phyloP scores from a whole-genome alignment of 2,888 invertebrate species.

The Trilocha varians region DNA sequence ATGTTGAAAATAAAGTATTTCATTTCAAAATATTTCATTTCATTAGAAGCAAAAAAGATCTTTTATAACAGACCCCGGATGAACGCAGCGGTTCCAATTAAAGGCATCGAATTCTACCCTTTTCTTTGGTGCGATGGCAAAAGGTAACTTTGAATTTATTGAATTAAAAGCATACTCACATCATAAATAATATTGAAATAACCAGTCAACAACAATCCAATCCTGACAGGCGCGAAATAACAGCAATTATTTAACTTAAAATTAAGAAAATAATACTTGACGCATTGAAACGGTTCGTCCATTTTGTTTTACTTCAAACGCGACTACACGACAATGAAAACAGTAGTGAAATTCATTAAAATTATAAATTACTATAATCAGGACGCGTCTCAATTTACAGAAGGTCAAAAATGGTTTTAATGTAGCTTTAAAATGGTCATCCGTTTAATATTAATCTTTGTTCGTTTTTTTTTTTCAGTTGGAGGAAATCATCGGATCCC shows the following conservation, averaged over 20 bases:
- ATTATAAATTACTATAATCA: conserved; percentile 34
- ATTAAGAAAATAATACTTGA: conserved; percentile 29
- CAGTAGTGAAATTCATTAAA: conserved; percentile 1
- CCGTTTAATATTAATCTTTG: neutral
- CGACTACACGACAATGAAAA: conserved; percentile 7
- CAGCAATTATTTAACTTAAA: conserved; percentile 44
- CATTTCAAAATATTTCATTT: too few relatives aligned
- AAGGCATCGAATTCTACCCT: too few relatives aligned
- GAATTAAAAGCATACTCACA: conserved; percentile 27
- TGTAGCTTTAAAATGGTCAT: neutral
- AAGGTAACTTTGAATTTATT: neutral
- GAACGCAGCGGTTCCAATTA: too few relatives aligned
- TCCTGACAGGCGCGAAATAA: conserved; percentile 37
- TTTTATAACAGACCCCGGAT: too few relatives aligned
- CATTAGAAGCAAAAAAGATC: too few relatives aligned
- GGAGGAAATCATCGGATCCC: too few relatives aligned
- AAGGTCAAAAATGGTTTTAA: conserved; percentile 35
- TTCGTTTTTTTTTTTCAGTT: neutral
- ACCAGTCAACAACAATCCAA: conserved; percentile 37
- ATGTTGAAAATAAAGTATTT: too few relatives aligned
- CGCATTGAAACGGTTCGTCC: conserved; percentile 32
- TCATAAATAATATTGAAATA: conserved; percentile 37
- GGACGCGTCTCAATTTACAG: conserved; percentile 41
- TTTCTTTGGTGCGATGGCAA: too few relatives aligned
- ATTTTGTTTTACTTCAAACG: conserved; percentile 17